These are phyloP conservation scores for Penelope pileata DNA, from an alignment of 2,113 vertebrate species.

Conservation along the genomic window DNA sequence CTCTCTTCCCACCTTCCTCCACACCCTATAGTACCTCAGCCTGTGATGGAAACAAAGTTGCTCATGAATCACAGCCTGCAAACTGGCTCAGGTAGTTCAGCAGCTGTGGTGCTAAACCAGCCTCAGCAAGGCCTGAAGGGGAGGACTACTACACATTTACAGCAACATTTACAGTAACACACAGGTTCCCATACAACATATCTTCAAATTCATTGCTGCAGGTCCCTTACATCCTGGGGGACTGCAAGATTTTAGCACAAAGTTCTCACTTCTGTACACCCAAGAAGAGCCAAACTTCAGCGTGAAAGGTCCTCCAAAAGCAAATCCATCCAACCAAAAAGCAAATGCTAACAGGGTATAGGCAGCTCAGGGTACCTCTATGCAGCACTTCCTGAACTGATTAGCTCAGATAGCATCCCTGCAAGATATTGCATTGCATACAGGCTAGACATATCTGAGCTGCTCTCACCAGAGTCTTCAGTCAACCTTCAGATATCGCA, in stretches of 20 bases:
- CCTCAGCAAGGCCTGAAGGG: neutral
- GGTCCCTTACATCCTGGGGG: neutral
- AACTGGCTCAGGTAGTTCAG: neutral
- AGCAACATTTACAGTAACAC: neutral
- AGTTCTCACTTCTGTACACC: neutral
- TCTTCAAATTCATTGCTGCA: neutral
- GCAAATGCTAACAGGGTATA: neutral
- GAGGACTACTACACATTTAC: too few species aligned
- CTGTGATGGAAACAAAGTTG: neutral
- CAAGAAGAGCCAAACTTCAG: neutral
- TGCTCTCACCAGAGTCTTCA: neutral
- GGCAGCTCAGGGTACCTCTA: neutral
- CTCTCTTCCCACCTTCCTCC: neutral
- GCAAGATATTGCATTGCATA: fast-evolving
- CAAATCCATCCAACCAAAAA: neutral
- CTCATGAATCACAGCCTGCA: neutral
- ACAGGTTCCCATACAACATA: neutral
- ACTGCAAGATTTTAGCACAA: neutral
- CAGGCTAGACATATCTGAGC: neutral
- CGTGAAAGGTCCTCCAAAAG: neutral
- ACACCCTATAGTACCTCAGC: neutral
- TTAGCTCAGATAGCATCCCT: neutral
- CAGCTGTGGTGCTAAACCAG: neutral
- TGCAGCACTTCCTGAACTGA: neutral
- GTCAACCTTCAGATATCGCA: neutral